Conservation (phyloP, 1,140 invertebrate genomes). For the Adoxophyes honmai region DNA sequence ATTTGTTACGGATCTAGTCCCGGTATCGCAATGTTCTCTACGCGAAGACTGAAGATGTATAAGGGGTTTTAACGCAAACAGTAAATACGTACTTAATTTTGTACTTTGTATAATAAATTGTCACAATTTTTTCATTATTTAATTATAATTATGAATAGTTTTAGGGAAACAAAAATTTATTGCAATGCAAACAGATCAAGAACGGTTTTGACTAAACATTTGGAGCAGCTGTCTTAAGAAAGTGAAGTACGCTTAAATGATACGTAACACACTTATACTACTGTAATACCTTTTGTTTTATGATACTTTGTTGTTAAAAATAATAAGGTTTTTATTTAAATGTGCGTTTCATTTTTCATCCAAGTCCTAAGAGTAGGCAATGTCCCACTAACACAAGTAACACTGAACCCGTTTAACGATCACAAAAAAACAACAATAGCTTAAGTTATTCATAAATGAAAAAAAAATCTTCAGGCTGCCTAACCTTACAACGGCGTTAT, state of each 20-base stretch:
- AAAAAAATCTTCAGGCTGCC: no score
- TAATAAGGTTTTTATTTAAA: conserved; percentile 11
- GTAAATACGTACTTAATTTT: conserved; percentile 10
- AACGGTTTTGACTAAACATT: neutral
- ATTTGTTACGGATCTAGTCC: conserved; percentile 62
- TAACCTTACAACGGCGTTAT: no score
- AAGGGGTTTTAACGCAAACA: neutral
- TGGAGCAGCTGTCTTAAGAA: neutral
- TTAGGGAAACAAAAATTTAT: no score
- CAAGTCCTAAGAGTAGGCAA: no score
- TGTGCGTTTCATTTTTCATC: conserved; percentile 2
- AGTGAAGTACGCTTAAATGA: conserved; percentile 2
- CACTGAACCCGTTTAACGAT: no score
- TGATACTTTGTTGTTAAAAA: conserved; percentile 12
- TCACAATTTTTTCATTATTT: no score
- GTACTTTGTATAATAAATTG: neutral
- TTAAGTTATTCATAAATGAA: no score
- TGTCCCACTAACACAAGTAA: no score
- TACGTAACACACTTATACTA: neutral
- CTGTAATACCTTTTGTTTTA: conserved; percentile 6
- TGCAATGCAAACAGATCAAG: no score
- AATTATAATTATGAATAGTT: no score
- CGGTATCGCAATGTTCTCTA: neutral
- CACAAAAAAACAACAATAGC: no score
- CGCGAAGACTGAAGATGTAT: neutral